Base-by-base conservation (phyloP, 2,797 vertebrate genomes). In the Dallia pectoralis region DNA sequence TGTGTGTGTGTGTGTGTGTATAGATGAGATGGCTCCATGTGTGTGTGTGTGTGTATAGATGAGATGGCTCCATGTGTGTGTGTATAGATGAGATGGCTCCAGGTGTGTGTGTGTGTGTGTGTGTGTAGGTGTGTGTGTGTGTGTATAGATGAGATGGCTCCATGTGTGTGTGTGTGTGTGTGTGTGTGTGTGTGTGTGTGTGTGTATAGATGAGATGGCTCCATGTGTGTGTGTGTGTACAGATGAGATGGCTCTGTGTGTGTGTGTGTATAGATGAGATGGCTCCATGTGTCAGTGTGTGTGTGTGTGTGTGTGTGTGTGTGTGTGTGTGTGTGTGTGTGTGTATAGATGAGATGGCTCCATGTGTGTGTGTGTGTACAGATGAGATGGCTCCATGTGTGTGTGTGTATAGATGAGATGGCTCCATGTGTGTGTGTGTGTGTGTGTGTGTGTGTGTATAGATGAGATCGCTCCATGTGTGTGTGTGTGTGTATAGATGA, bases 391-490 rank as follows among this genome's bases (percentile, higher is more conserved):
- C n/a, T n/a, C n/a, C n/a, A n/a, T 25, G 47, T 66, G 62, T 40
- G n/a, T 40, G 62, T 67, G 70, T 63, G 36, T 30, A n/a, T 36
- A 48, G 18, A 30, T 73, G 29, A 0, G 47, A 18, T 64, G 47
- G 51, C 29, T 32, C 33, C 49, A 48, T 32, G 62, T 22, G 47
- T 8, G 22, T 74, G 53, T 19, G 4, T 40, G n/a, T 30, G 9
- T 47, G 25, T 53, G 19, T 25, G 47, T 66, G 62, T 40, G n/a
- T 40, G 62, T 67, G 70, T 63, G 36, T 30, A n/a, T 36, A 48
- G 18, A 30, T 73, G 29, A 0, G 47, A 18, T 64, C 32, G 51
- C 29, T 32, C 33, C 22, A 11, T 47, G 25, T 53, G 19, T 25
- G 47, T 66, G 62, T 40, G n/a, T 40, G 62, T 67, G 70, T 63